Evolutionary conservation across 2,113 vertebrate species (phyloP).

Genomic region (Spermophilus dauricus): DNA sequence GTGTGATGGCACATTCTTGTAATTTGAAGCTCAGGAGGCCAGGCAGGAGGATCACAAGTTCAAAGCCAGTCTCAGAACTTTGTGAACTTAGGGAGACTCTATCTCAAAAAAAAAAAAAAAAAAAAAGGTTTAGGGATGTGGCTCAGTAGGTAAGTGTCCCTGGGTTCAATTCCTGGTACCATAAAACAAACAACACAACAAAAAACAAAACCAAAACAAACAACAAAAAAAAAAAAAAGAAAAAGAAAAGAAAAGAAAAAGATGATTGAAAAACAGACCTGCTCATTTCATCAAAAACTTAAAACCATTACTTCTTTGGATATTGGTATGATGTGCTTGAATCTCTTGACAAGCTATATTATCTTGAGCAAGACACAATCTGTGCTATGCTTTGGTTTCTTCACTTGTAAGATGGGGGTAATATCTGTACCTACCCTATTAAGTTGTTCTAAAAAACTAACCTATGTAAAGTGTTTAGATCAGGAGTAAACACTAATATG

Average conservation of each 20-base stretch:
- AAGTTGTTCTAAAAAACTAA: neutral
- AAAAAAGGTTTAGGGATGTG: no score
- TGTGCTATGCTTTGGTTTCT: neutral
- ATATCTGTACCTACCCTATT: neutral
- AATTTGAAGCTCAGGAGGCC: no score
- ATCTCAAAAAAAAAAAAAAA: no score
- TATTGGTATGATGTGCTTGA: neutral
- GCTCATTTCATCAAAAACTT: neutral
- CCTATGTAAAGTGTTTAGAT: neutral
- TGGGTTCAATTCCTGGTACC: no score
- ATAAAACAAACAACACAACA: no score
- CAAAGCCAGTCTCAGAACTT: no score
- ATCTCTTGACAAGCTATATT: neutral
- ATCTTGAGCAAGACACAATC: neutral
- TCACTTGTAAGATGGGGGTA: neutral
- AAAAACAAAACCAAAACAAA: no score
- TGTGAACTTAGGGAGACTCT: no score
- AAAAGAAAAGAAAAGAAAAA: neutral
- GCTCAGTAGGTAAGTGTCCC: no score
- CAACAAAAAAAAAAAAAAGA: neutral
- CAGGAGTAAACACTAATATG: constrained; percentile 19
- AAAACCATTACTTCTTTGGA: neutral
- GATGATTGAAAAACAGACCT: neutral
- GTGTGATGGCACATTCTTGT: no score
- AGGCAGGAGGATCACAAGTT: no score